A percentile compares a stretch with the other conserved stretches of the same genome.
These are phyloP conservation scores for Rhipidura dahli DNA, from an alignment of 2,113 vertebrate genomes.

Conservation along the genomic window DNA sequence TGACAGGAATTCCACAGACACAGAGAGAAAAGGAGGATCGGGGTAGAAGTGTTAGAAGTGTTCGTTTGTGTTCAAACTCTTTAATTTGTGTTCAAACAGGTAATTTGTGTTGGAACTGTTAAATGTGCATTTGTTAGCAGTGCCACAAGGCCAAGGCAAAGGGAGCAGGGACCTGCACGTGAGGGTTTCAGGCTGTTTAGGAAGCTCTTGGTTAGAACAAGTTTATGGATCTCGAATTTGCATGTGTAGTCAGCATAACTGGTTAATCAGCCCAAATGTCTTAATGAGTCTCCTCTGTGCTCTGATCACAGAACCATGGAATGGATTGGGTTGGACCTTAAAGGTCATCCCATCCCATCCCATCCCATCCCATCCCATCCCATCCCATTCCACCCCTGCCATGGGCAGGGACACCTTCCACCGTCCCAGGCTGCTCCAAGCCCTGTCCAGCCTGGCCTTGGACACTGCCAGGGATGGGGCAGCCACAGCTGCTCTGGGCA, in stretches of 20 bases:
- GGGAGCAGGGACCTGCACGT: fast-evolving
- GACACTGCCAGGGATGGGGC: not conserved
- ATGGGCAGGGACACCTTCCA: not conserved
- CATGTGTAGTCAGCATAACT: fast-evolving
- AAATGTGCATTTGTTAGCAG: fast-evolving
- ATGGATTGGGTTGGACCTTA: not conserved
- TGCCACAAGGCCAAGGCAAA: not conserved
- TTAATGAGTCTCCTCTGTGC: not conserved
- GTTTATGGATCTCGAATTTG: not conserved
- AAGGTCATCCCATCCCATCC: fast-evolving
- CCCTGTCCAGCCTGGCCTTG: fast-evolving
- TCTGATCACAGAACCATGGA: not conserved
- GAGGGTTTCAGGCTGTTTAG: not conserved
- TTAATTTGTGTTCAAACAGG: fast-evolving
- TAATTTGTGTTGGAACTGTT: not conserved
- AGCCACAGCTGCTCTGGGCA: not conserved
- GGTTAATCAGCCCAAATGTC: not conserved
- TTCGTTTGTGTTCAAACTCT: too few relatives aligned
- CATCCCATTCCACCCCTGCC: not conserved
- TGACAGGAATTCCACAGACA: fast-evolving
- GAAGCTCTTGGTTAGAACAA: not conserved
- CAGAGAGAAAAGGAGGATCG: not conserved
- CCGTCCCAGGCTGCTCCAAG: not conserved
- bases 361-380: not conserved
- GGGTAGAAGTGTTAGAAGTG: not conserved